Evolutionary conservation across 2,113 vertebrate genomes (phyloP).

Genomic region (Microtus richardsoni): DNA sequence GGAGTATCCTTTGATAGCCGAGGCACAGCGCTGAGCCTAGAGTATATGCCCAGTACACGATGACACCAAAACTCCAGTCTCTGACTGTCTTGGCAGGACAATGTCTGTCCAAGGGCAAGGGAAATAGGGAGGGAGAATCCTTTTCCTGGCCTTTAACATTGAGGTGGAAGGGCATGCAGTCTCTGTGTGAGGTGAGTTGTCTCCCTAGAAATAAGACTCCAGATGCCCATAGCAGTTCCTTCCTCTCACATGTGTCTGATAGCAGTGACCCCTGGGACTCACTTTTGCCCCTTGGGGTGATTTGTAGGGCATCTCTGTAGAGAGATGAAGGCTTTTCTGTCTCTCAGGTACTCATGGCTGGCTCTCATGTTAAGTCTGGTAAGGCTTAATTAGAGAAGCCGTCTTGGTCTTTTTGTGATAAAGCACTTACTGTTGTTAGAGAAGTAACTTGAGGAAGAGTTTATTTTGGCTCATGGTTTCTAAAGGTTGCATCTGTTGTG

Average conservation of each 20-base stretch:
- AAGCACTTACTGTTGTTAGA: not conserved
- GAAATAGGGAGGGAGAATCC: not conserved
- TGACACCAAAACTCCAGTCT: not conserved
- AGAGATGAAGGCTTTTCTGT: not conserved
- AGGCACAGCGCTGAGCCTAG: not conserved
- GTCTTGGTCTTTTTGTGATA: not conserved
- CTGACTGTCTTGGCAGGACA: not conserved
- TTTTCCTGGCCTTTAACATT: not conserved
- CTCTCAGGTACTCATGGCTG: not conserved
- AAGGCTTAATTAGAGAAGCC: not conserved
- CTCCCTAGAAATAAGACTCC: not conserved
- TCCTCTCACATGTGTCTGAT: not conserved
- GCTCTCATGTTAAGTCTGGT: not conserved
- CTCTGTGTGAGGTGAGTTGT: not conserved
- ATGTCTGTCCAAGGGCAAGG: not conserved
- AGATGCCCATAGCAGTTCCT: not conserved
- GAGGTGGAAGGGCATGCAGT: not conserved
- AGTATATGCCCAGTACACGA: accelerated
- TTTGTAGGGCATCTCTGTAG: not conserved
- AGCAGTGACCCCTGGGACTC: not conserved
- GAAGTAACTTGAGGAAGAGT: not conserved
- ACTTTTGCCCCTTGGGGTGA: not conserved
- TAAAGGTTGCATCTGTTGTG: not conserved
- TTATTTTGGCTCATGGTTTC: not conserved
- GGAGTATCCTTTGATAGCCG: not conserved